Evolutionary conservation across 2,797 vertebrate genomes (phyloP).

Genomic region (Dendrocincla fuliginosa): DNA sequence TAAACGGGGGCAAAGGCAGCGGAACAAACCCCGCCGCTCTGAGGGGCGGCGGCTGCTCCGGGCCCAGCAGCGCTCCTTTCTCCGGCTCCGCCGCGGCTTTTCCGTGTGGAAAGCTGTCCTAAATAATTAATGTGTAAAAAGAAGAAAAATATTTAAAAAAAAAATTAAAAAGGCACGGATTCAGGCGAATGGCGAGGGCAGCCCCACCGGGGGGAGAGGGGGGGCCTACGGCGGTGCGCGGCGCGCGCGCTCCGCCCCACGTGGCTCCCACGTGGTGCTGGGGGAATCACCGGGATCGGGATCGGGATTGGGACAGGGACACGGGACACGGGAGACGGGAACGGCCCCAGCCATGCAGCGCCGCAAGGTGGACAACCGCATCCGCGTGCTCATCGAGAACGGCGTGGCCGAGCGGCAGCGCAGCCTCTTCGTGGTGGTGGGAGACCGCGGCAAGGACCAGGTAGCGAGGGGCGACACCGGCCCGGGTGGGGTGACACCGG

Average conservation of each 20-base stretch:
- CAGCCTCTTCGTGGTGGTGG: conserved; percentile 90
- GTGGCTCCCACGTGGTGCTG: not conserved
- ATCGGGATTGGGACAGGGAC: rapidly evolving
- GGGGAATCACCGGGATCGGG: not conserved
- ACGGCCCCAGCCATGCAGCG: conserved; percentile 79
- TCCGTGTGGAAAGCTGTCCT: rapidly evolving
- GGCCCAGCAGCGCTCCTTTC: no score
- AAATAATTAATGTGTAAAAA: rapidly evolving
- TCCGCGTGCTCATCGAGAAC: conserved; percentile 96
- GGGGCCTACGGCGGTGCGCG: not conserved
- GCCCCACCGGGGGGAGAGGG: not conserved
- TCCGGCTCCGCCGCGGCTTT: not conserved
- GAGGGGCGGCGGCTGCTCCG: no score
- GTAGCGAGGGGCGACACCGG: no score
- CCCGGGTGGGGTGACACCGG: no score
- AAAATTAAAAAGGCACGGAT: no score
- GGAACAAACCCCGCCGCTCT: no score
- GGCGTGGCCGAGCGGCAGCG: conserved; percentile 88
- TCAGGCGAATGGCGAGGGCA: not conserved
- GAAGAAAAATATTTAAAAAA: no score
- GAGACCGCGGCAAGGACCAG: conserved; percentile 93
- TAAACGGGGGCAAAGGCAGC: no score
- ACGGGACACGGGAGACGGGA: no score
- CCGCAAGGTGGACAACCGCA: conserved; percentile 95
- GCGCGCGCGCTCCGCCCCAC: not conserved